Base-by-base conservation (phyloP, 2,113 vertebrate species). In the Dicaeum eximium region DNA sequence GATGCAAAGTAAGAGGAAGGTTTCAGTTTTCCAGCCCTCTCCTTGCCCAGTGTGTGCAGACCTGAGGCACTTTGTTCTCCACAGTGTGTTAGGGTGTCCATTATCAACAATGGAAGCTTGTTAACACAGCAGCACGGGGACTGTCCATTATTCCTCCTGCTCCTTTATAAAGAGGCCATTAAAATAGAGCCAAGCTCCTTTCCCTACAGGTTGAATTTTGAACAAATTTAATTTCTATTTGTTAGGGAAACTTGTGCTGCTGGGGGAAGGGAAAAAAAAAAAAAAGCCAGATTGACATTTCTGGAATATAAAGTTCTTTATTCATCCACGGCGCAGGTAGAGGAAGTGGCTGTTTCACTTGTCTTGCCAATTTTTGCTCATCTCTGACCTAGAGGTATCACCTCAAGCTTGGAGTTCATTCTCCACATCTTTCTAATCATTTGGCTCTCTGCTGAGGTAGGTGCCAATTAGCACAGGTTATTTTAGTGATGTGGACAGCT, bases 81-180 rank as follows among this genome's bases (percentile, higher is more conserved):
- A 50, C 71, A 71, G 93, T 94, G 88, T 74, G 75, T 95, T 95
- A 94, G 72, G 91, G 80, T 92, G 94, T 97, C 94, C 92, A 90
- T 97, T 97, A 95, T 91, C 91, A 92, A 93, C 80, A 95, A 81
- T 93, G 94, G 94, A 95, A 97, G 94, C 96, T 96, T 97, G 96
- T 97, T 97, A 97, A 92, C 92, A 91, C 72, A 31, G 90, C 81
- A 95, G 77, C 93, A 88, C 22, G 0, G 83, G 88, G 83, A 90
- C 83, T 65, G 58, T 64, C 96, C 94, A 94, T 97, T 96, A 96
- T 96, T 95, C 86, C 72, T 94, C 67, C 58, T 93, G 80, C 50
- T 88, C 53, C 78, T 97, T 96, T 96, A 94, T 88, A 81, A 91
- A 94, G 54, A 96, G 83, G 23, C 95, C 91, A 96, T 97, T 97